phyloP scores from a whole-genome alignment of 2,888 invertebrate genomes.

The Conomelus anceps region DNA sequence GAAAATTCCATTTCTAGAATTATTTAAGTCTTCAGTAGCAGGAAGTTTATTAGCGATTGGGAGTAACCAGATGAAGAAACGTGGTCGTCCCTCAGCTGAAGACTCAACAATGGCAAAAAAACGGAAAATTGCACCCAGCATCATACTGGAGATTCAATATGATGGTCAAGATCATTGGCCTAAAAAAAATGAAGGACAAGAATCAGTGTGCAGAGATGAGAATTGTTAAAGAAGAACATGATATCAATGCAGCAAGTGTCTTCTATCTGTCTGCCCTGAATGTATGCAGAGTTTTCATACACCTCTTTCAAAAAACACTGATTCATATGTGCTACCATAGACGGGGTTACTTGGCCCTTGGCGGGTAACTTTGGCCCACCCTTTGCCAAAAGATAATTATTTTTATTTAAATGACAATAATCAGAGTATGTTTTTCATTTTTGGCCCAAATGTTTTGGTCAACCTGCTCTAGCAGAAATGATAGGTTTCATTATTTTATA shows the following conservation, averaged over 20 bases:
- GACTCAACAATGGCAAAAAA: too few relatives aligned
- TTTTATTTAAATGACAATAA: neutral
- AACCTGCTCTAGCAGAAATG: neutral
- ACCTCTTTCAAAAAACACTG: too few relatives aligned
- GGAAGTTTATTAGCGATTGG: neutral
- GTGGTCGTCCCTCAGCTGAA: neutral
- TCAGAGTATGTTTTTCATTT: neutral
- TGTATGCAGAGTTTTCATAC: neutral
- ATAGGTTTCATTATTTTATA: neutral
- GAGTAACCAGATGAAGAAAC: neutral
- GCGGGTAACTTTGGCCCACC: neutral
- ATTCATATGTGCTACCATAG: too few relatives aligned
- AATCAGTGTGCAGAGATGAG: too few relatives aligned
- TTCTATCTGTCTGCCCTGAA: neutral
- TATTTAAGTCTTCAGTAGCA: neutral
- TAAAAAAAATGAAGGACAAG: neutral
- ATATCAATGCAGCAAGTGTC: neutral
- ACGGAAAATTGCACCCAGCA: too few relatives aligned
- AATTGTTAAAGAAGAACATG: too few relatives aligned
- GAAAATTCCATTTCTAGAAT: neutral
- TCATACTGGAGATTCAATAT: neutral
- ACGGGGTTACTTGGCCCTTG: neutral
- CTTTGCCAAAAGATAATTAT: neutral
- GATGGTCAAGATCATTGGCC: conserved; percentile 3
- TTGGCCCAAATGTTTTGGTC: neutral